Conservation (phyloP, 92 coral and sea anemone species). For the Anthopleura xanthogrammica region DNA sequence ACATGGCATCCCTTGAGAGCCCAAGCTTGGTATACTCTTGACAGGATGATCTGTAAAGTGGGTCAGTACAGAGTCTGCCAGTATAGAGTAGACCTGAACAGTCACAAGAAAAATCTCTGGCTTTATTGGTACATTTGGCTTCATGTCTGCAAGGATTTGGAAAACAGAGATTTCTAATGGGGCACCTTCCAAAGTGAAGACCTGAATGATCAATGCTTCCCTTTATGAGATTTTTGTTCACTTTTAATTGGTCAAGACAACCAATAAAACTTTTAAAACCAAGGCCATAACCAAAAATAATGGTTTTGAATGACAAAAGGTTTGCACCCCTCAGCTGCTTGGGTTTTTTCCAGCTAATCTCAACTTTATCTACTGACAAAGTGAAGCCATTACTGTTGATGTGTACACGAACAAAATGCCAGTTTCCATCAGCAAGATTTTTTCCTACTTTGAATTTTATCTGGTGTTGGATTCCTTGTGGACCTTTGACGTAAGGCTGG, state of each 20-base stretch:
- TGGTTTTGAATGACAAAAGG: neutral
- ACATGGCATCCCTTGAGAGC: slow-evolving; percentile 3
- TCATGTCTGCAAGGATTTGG: slow-evolving; percentile 18
- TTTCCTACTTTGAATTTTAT: neutral
- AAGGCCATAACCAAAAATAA: neutral
- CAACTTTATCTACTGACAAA: neutral
- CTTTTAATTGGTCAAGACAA: neutral
- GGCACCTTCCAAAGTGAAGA: neutral
- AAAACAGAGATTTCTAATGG: neutral
- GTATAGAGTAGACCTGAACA: neutral
- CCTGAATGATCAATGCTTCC: neutral
- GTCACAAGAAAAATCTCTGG: neutral
- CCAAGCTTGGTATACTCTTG: slow-evolving; percentile 25
- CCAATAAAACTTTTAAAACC: slow-evolving; percentile 9
- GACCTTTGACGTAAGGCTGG: neutral
- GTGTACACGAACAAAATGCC: slow-evolving; percentile 1
- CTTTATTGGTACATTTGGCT: slow-evolving; percentile 3
- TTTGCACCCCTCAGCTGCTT: neutral
- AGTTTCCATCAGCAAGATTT: slow-evolving; percentile 18
- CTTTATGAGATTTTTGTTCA: neutral
- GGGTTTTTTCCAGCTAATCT: neutral
- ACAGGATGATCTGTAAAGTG: slow-evolving; percentile 25
- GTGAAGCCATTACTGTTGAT: neutral
- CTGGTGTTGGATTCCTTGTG: neutral
- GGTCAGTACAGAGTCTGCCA: slow-evolving; percentile 11